phyloP scores from a whole-genome alignment of 2,797 vertebrate genomes.

The Orestias chungarensis region DNA sequence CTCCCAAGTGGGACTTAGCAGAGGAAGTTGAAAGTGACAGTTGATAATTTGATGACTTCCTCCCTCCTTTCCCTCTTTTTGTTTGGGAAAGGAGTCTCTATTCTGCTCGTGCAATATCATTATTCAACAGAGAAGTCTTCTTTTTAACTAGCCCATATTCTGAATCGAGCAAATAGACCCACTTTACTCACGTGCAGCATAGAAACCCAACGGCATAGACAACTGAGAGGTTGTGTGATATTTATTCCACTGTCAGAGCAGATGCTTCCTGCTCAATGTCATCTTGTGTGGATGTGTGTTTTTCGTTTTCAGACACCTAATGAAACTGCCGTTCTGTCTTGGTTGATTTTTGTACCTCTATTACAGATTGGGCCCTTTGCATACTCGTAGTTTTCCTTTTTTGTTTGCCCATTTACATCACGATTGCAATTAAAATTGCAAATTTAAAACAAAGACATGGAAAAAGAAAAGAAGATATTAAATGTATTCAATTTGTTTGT shows the following conservation, averaged over 20 bases:
- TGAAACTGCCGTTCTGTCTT: background rate
- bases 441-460: too few species aligned
- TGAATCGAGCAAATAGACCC: background rate
- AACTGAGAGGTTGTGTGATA: conserved; percentile 38
- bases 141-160: background rate
- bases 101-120: conserved; percentile 44
- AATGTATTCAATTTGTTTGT: too few species aligned
- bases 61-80: conserved; percentile 26
- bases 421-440: background rate
- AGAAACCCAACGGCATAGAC: conserved; percentile 17
- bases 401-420: background rate
- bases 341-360: background rate
- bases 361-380: background rate
- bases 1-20: conserved; percentile 11
- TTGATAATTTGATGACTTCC: conserved; percentile 66
- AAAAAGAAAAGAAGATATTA: too few species aligned
- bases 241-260: conserved; percentile 38
- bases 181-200: background rate
- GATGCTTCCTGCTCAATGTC: conserved; percentile 42
- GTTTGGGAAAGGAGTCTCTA: conserved; percentile 22
- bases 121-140: conserved; percentile 18
- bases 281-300: conserved; percentile 7
- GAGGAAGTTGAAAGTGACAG: conserved; percentile 62
- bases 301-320: conserved; percentile 1
- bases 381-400: background rate